phyloP scores from a whole-genome alignment of 2,888 invertebrate genomes.

The Nycteola revayana region DNA sequence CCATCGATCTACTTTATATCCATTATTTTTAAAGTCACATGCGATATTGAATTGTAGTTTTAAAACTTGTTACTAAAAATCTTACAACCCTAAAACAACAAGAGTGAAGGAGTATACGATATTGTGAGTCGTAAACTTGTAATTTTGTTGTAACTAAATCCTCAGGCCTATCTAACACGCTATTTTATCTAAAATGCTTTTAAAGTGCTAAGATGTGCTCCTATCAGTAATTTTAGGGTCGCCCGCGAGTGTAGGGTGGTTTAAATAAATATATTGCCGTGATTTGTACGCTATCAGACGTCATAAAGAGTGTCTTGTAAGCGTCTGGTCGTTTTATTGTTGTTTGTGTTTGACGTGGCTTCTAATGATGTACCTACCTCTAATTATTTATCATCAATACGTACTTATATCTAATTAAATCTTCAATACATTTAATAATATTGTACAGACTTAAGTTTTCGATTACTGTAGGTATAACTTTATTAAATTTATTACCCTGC shows the following conservation, averaged over 20 bases:
- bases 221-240: slow-evolving; percentile 45
- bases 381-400: no score
- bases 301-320: slow-evolving; percentile 65
- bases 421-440: no score
- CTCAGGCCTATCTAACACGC: slow-evolving; percentile 56
- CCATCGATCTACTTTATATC: no score
- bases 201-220: slow-evolving; percentile 62
- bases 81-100: slow-evolving; percentile 34
- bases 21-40: no score
- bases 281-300: slow-evolving; percentile 60
- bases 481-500: no score
- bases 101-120: slow-evolving; percentile 55
- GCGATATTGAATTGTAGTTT: no score
- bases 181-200: slow-evolving; percentile 71
- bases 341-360: slow-evolving; percentile 38
- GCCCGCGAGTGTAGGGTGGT: slow-evolving; percentile 41
- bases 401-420: no score
- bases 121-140: slow-evolving; percentile 71
- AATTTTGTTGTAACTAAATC: slow-evolving; percentile 72
- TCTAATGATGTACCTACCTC: slow-evolving; percentile 13
- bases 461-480: background rate
- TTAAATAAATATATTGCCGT: slow-evolving; percentile 59
- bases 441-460: no score
- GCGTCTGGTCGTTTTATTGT: slow-evolving; percentile 58
- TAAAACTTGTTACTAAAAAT: no score